These are phyloP conservation scores for Leptinotarsa rubiginosa DNA, from an alignment of 2,888 invertebrate genomes.

Conservation along the genomic window DNA sequence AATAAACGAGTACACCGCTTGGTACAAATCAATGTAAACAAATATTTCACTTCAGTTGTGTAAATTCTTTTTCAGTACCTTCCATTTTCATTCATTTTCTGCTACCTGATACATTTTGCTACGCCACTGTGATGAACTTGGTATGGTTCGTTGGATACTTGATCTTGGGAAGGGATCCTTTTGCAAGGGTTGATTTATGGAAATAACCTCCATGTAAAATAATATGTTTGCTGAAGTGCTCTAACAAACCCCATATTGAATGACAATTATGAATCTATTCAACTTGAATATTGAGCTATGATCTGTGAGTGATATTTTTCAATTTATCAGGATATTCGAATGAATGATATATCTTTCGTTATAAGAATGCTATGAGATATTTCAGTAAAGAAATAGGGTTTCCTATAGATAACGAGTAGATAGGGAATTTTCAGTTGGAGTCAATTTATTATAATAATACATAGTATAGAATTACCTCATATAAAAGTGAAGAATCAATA, in stretches of 20 bases:
- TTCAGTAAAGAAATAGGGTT: background rate
- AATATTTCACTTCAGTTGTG: background rate
- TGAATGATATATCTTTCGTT: background rate
- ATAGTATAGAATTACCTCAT: too few relatives aligned
- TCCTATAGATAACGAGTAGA: too few relatives aligned
- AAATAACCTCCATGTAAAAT: constrained; percentile 51
- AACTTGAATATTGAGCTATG: background rate
- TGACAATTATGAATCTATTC: constrained; percentile 40
- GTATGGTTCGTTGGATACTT: constrained; percentile 52
- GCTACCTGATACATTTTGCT: background rate
- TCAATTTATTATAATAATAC: too few relatives aligned
- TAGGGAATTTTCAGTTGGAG: too few relatives aligned
- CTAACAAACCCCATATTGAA: constrained; percentile 44
- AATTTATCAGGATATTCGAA: background rate
- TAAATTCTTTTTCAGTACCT: background rate
- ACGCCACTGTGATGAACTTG: constrained; percentile 36
- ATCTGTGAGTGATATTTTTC: background rate
- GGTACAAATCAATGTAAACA: too few relatives aligned
- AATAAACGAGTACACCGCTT: too few relatives aligned
- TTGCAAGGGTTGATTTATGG: constrained; percentile 52
- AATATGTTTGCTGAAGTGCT: constrained; percentile 50
- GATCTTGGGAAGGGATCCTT: constrained; percentile 51
- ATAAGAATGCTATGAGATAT: background rate
- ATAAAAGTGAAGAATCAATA: too few relatives aligned
- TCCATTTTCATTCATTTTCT: background rate